A percentile compares a stretch with the other conserved stretches of the same genome.
Conservation (phyloP, 2,113 vertebrate genomes). For the Cacatua alba region DNA sequence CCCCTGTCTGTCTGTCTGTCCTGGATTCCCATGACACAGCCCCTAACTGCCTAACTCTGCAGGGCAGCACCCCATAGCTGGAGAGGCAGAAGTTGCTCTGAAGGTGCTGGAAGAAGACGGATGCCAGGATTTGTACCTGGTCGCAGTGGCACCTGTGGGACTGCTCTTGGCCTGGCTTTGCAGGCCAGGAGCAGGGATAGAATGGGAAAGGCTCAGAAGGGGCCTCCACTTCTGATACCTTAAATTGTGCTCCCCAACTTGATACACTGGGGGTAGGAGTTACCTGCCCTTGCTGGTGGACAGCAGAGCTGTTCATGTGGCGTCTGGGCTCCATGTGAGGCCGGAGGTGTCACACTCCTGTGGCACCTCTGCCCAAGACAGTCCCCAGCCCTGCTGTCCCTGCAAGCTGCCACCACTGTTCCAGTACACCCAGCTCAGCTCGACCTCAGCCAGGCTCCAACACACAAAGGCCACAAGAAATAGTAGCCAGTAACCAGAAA, state of each 20-base stretch:
- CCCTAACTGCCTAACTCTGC: not conserved
- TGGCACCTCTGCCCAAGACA: not conserved
- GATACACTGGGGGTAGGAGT: not conserved
- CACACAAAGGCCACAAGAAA: not conserved
- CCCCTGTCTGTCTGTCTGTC: not conserved
- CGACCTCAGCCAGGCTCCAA: not conserved
- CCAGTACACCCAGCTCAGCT: not conserved
- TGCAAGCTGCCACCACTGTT: not conserved
- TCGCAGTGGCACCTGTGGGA: not conserved
- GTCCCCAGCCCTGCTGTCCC: not conserved
- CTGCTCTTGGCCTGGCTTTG: not conserved
- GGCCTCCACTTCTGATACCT: not conserved
- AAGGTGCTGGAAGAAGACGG: not conserved
- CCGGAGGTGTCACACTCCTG: accelerated
- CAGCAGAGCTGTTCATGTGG: not conserved
- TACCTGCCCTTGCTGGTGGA: not conserved
- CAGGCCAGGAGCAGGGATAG: not conserved
- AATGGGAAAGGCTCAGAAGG: not conserved
- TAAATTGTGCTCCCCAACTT: not conserved
- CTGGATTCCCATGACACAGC: not conserved
- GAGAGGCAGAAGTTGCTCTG: not conserved
- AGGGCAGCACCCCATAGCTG: not conserved
- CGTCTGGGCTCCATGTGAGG: accelerated
- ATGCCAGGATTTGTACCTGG: not conserved
- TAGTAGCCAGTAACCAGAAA: not conserved